Conservation (phyloP, 2,888 invertebrate genomes). For the Dolichopus griseipennis region DNA sequence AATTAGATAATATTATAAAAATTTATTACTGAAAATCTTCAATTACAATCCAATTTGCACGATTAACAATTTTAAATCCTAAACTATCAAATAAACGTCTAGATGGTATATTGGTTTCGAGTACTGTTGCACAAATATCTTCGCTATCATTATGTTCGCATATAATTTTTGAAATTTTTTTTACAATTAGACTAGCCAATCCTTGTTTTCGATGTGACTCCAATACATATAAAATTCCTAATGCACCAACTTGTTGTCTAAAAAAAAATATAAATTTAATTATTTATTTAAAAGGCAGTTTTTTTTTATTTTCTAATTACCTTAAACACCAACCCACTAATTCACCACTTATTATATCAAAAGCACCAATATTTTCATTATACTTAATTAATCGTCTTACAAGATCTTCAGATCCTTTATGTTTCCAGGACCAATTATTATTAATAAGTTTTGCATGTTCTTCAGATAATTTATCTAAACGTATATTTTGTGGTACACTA, state of each 20-base stretch:
- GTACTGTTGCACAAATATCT: slow-evolving; percentile 23
- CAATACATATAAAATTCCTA: slow-evolving; percentile 24
- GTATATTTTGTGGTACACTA: slow-evolving; percentile 22
- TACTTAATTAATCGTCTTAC: not conserved
- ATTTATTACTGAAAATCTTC: too few species aligned
- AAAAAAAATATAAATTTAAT: not conserved
- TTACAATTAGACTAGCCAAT: slow-evolving; percentile 21
- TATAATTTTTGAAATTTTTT: slow-evolving; percentile 22
- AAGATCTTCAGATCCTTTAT: slow-evolving; percentile 20
- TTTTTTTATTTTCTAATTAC: slow-evolving; percentile 11
- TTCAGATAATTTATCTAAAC: slow-evolving; percentile 18
- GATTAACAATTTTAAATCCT: slow-evolving; percentile 22
- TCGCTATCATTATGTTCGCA: slow-evolving; percentile 17
- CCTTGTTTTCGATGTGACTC: slow-evolving; percentile 22
- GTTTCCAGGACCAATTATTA: slow-evolving; percentile 23
- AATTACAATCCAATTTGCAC: slow-evolving; percentile 12
- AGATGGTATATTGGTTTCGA: slow-evolving; percentile 21
- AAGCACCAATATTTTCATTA: slow-evolving; percentile 20
- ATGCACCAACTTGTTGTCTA: slow-evolving; percentile 21
- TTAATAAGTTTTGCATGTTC: slow-evolving; percentile 22
- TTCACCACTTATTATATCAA: slow-evolving; percentile 18
- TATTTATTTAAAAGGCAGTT: too few species aligned
- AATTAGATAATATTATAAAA: too few species aligned
- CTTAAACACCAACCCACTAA: slow-evolving; percentile 24
- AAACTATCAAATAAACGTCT: slow-evolving; percentile 23